Conservation (phyloP, 2,797 vertebrate genomes). For the Leptatherina wallacei region DNA sequence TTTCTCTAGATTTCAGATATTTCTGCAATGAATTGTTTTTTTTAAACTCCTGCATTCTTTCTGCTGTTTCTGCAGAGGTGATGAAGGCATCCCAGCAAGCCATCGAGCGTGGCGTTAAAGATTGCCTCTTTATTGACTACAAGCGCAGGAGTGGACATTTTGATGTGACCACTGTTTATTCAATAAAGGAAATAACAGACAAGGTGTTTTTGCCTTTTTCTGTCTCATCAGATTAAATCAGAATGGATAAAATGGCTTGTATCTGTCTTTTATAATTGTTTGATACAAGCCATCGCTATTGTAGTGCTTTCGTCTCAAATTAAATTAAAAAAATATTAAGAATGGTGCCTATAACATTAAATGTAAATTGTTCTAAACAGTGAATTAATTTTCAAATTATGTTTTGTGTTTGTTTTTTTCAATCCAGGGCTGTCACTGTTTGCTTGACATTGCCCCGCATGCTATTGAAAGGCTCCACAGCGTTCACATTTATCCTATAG, state of each 20-base stretch:
- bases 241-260: slow-evolving; percentile 26
- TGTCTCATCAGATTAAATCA: slow-evolving; percentile 35
- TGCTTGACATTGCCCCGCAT: slow-evolving; percentile 95
- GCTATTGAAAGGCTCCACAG: slow-evolving; percentile 96
- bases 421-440: slow-evolving; percentile 93
- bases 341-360: neutral
- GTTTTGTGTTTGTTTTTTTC: slow-evolving; percentile 14
- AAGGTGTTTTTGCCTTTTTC: slow-evolving; percentile 82
- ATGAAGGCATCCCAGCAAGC: slow-evolving; percentile 99
- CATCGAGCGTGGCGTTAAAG: slow-evolving; percentile 96
- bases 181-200: slow-evolving; percentile 96
- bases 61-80: slow-evolving; percentile 85
- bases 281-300: slow-evolving; percentile 31
- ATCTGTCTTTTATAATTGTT: slow-evolving; percentile 46
- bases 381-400: neutral
- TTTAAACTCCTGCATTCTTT: neutral
- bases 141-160: slow-evolving; percentile 98
- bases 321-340: slow-evolving; percentile 2
- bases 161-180: slow-evolving; percentile 97
- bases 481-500: slow-evolving; percentile 96
- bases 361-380: neutral
- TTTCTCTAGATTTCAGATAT: neutral
- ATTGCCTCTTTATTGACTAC: slow-evolving; percentile 98
- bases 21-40: neutral
- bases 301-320: slow-evolving; percentile 12